A percentile compares a stretch with the other conserved stretches of the same genome.
phyloP scores from a whole-genome alignment of 1,140 invertebrate genomes.

The Macrotrachela quadricornifera region DNA sequence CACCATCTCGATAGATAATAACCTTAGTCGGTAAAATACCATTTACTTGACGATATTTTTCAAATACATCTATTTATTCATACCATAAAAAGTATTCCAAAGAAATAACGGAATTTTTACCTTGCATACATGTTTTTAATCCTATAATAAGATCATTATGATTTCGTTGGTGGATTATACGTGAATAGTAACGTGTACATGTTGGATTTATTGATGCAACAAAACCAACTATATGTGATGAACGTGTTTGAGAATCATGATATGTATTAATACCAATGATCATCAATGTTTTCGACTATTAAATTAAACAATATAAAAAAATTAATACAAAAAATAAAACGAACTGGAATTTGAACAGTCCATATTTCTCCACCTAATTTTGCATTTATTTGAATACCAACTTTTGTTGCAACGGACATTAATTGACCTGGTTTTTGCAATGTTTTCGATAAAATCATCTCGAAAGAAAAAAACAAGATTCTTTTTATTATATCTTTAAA shows the following conservation, averaged over 20 bases:
- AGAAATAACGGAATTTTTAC: too few species aligned
- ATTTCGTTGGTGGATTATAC: constrained; percentile 42
- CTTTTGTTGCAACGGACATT: constrained; percentile 51
- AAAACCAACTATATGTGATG: constrained; percentile 36
- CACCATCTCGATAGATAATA: constrained; percentile 71
- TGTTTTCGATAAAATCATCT: constrained; percentile 32
- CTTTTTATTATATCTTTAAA: neutral
- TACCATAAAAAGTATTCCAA: too few species aligned
- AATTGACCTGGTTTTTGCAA: neutral
- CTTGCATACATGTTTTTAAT: too few species aligned
- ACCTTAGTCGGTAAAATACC: too few species aligned
- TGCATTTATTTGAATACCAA: constrained; percentile 77
- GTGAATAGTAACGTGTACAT: constrained; percentile 51
- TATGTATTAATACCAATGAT: constrained; percentile 74
- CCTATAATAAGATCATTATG: too few species aligned
- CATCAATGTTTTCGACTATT: constrained; percentile 27
- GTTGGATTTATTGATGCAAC: constrained; percentile 36
- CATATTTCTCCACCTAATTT: constrained; percentile 80
- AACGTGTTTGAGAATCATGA: constrained; percentile 39
- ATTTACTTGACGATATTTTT: too few species aligned
- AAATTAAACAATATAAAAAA: neutral
- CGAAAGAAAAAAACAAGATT: too few species aligned
- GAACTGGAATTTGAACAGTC: constrained; percentile 50
- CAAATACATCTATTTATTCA: too few species aligned
- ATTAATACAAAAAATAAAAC: too few species aligned